Evolutionary conservation across 2,888 invertebrate species (phyloP), one percentile per base, ranked within the genome.

Genomic region (Rotaria socialis): DNA sequence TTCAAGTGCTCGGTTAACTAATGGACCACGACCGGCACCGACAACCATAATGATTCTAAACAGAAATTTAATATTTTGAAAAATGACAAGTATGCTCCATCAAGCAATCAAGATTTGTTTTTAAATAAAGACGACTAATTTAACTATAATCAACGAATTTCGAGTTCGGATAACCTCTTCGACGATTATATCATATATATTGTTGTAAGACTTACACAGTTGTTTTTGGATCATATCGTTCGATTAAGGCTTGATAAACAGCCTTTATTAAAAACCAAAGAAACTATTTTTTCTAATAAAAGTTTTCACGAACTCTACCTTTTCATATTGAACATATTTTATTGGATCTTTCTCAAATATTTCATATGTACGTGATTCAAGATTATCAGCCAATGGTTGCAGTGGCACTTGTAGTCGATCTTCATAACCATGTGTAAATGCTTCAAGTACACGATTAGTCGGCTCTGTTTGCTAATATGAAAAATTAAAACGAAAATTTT

Each of bases 321-420:
- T 89, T 87, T 91, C 90, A 88, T 92, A 92, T 86, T 90, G 90
- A 6, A 89, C 94, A 91, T 99, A 99, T 91, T 99, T 99, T 5
- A 96, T 93, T 22, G 96, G 96, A 92, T 99, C 99, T 90, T 95
- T 95, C 92, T 99, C 99, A 92, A 99, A 99, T 43, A 96, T 94
- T 93, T 97, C 97, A 90, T 99, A 99, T 0, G 97, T 96, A 89
- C 95, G 94, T 22, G 95, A 95, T 91, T 97, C 97, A 87, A 99
- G 93, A 92, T 99, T 96, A 90, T 99, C 97, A 90, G 95, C 95
- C 10, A 99, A 92, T 0, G 99, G 99, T 92, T 99, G 96, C 85
- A 97, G 92, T 6, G 90, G 96, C 95, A 89, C 94, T 41, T 87
- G 86, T 41, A 87, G 85, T 74, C 86, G 85, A 84, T 84, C 80